phyloP scores from a whole-genome alignment of 2,888 invertebrate genomes.

The Scrobipalpa costella region DNA sequence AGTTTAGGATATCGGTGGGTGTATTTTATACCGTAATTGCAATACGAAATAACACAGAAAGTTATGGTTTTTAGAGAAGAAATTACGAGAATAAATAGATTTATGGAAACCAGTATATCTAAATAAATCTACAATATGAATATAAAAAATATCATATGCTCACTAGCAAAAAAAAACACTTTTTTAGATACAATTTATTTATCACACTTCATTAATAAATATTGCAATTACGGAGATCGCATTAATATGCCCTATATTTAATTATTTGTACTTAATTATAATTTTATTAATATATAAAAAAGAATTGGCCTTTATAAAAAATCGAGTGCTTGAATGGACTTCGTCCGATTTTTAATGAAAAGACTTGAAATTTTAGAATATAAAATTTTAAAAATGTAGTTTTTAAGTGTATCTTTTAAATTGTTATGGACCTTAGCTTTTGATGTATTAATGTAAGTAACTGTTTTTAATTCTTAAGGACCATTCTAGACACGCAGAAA shows the following conservation, averaged over 20 bases:
- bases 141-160: too few species aligned
- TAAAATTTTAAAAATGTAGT: constrained; percentile 34
- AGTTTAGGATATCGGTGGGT: not conserved
- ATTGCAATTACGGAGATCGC: not conserved
- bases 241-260: constrained; percentile 5
- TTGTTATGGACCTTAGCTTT: constrained; percentile 39
- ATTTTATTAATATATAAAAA: constrained; percentile 30
- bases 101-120: too few species aligned
- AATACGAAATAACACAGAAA: too few species aligned
- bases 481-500: not conserved
- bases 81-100: too few species aligned
- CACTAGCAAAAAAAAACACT: too few species aligned
- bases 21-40: not conserved
- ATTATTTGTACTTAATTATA: constrained; percentile 18
- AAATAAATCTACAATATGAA: too few species aligned
- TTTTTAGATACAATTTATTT: too few species aligned
- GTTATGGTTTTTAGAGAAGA: too few species aligned
- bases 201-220: too few species aligned
- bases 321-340: constrained; percentile 73
- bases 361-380: constrained; percentile 73
- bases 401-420: constrained; percentile 43
- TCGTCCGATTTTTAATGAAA: constrained; percentile 69
- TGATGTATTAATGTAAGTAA: constrained; percentile 21
- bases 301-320: constrained; percentile 70
- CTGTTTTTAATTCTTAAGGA: constrained; percentile 4